phyloP scores from a whole-genome alignment of 2,113 vertebrate genomes.

The Boulengeromyrus knoepffleri region DNA sequence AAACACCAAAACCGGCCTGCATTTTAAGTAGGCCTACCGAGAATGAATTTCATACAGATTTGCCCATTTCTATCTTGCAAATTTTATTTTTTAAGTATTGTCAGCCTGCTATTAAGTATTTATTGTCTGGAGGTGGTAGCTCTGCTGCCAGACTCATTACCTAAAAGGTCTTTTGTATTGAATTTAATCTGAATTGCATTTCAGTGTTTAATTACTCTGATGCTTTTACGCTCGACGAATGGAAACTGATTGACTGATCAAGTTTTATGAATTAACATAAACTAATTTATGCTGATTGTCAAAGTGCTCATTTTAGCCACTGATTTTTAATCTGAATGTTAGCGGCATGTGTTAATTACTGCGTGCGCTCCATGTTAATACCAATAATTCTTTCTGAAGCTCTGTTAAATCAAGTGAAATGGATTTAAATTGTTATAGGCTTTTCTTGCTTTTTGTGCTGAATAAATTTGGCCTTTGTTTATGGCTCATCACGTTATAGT shows the following conservation, averaged over 20 bases:
- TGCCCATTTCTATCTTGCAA: background rate
- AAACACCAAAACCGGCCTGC: background rate
- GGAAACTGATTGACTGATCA: slow-evolving; percentile 10
- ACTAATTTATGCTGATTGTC: slow-evolving; percentile 6
- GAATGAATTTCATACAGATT: background rate
- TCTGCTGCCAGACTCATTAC: background rate
- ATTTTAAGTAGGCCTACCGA: background rate
- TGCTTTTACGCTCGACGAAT: background rate
- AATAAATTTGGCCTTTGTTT: background rate
- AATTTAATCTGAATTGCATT: background rate
- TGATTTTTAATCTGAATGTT: background rate
- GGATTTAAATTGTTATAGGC: background rate
- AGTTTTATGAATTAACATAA: background rate
- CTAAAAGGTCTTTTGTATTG: background rate
- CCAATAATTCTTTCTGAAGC: background rate
- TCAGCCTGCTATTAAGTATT: background rate
- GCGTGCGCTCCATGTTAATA: background rate
- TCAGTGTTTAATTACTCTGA: background rate
- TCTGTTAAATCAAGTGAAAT: background rate
- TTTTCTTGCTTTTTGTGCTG: background rate
- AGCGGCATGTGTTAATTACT: background rate
- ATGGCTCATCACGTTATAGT: background rate
- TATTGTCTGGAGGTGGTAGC: background rate
- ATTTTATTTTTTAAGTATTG: background rate
- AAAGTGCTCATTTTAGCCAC: background rate